Conservation (phyloP, 2,888 invertebrate species). For the Dioctria linearis region DNA sequence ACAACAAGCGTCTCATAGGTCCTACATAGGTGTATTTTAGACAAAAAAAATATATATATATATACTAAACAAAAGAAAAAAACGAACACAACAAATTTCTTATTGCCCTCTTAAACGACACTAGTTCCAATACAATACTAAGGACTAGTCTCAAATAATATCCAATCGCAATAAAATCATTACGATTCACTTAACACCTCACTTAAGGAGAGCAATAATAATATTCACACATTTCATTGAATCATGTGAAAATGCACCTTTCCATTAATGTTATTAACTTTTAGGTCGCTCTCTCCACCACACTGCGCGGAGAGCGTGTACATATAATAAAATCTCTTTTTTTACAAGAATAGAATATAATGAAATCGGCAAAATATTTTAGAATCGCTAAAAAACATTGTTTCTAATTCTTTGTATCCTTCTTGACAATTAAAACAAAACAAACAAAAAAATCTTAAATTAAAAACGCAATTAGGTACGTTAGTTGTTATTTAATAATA, state of each 20-base stretch:
- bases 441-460: slow-evolving; percentile 10
- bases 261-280: neutral
- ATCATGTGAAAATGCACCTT: slow-evolving; percentile 6
- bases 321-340: neutral
- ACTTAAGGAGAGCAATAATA: slow-evolving; percentile 11
- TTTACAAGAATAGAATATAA: neutral
- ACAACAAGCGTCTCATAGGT: no score
- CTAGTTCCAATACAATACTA: no score
- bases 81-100: no score
- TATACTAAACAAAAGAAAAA: no score
- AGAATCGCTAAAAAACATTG: slow-evolving; percentile 25
- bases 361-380: slow-evolving; percentile 43
- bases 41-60: no score
- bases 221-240: neutral
- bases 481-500: slow-evolving; percentile 43
- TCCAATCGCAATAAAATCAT: no score
- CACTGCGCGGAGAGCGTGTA: slow-evolving; percentile 5
- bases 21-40: no score
- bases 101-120: no score
- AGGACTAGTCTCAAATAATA: no score
- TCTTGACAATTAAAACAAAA: neutral
- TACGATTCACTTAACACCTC: no score
- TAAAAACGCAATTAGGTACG: slow-evolving; percentile 25
- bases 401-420: slow-evolving; percentile 7
- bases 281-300: neutral